phyloP scores from a whole-genome alignment of 92 coral and sea anemone species.

The Blastomussa wellsi region DNA sequence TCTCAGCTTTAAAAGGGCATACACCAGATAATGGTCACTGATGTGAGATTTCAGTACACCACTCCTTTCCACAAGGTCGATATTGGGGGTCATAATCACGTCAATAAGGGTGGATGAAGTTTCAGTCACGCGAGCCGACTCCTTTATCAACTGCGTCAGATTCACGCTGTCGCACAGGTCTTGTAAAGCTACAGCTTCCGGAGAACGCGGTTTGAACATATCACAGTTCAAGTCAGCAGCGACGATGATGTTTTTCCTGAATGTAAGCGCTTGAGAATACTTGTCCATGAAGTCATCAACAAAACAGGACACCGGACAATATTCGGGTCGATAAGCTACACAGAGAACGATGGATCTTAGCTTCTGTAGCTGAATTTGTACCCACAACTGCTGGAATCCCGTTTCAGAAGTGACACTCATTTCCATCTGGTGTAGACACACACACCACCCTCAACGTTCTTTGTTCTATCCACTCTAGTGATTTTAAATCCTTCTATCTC shows the following conservation, averaged over 20 bases:
- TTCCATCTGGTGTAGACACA: conserved; percentile 35
- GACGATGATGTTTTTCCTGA: conserved; percentile 37
- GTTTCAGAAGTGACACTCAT: conserved; percentile 34
- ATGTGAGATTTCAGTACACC: conserved; percentile 53
- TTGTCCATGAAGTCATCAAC: conserved; percentile 51
- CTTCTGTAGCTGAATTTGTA: conserved; percentile 41
- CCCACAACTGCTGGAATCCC: conserved; percentile 58
- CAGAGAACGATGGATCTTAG: conserved; percentile 42
- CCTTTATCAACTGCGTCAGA: conserved; percentile 38
- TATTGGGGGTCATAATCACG: conserved; percentile 47
- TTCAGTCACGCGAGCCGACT: conserved; percentile 45
- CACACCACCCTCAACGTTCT: conserved; percentile 30
- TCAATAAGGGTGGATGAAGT: conserved; percentile 41
- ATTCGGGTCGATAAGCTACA: conserved; percentile 36
- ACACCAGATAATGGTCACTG: conserved; percentile 57
- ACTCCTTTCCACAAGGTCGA: conserved; percentile 45
- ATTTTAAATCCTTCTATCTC: conserved; percentile 32
- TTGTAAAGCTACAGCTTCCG: no score
- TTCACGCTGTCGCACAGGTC: no score
- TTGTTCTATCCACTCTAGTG: conserved; percentile 26
- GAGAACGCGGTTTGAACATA: no score
- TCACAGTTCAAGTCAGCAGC: conserved; percentile 53
- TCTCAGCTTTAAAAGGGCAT: conserved; percentile 45
- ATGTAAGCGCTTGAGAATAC: conserved; percentile 50
- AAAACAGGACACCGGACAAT: conserved; percentile 41